Conservation (phyloP, 2,113 vertebrate genomes). For the Calyptommatus sinebrachiatus region DNA sequence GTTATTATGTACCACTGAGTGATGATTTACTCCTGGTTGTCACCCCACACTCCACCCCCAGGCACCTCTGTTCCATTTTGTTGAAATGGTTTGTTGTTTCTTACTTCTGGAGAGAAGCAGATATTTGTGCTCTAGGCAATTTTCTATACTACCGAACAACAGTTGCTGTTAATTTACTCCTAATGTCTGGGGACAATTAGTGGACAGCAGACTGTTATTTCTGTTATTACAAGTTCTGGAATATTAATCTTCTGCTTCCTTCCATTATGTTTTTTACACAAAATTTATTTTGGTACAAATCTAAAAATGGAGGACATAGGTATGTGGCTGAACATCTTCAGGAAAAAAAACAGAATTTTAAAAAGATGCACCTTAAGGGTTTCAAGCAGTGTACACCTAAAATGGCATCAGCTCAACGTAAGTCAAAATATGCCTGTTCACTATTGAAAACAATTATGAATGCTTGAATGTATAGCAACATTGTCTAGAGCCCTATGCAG, state of each 20-base stretch:
- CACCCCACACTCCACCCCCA: no score
- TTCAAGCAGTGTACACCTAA: neutral
- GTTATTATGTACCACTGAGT: no score
- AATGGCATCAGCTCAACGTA: neutral
- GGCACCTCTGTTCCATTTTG: no score
- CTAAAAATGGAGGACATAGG: slow-evolving; percentile 40
- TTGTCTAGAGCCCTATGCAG: neutral
- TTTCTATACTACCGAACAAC: no score
- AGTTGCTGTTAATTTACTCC: neutral
- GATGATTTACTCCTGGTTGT: no score
- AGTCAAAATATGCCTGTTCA: neutral
- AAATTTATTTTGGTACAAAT: slow-evolving; percentile 28
- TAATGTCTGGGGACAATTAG: neutral
- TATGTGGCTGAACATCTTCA: slow-evolving; percentile 16
- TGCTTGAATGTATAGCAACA: neutral
- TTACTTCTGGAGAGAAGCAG: no score
- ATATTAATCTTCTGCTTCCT: slow-evolving; percentile 32
- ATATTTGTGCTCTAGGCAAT: no score
- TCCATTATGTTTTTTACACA: slow-evolving; percentile 25
- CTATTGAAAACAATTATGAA: neutral
- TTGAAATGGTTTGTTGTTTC: no score
- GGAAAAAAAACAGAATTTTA: slow-evolving; percentile 42
- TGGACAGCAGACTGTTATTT: neutral
- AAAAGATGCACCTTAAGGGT: neutral
- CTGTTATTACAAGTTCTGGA: neutral